A percentile compares a stretch with the other conserved stretches of the same genome.
Conservation (phyloP, 2,113 vertebrate genomes). For the Sinocyclocheilus anophthalmus region DNA sequence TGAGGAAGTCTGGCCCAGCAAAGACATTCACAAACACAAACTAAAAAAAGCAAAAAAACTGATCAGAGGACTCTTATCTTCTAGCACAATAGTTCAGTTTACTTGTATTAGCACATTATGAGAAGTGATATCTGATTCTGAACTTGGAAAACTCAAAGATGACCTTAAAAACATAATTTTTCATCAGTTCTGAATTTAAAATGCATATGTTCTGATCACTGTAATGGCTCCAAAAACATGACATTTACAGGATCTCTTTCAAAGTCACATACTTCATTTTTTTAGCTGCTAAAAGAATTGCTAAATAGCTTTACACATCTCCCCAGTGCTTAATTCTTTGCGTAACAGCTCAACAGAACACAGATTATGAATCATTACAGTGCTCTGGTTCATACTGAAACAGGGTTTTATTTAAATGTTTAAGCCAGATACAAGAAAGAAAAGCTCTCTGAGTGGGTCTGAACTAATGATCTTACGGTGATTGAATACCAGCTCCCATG, state of each 20-base stretch:
- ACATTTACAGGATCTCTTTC: neutral
- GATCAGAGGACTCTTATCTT: neutral
- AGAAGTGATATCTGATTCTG: neutral
- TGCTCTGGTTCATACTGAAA: conserved; percentile 62
- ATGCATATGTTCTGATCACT: neutral
- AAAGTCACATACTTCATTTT: neutral
- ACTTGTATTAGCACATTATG: neutral
- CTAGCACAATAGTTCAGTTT: neutral
- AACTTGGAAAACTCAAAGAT: neutral
- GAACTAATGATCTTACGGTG: conserved; percentile 7
- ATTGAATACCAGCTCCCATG: conserved; percentile 34
- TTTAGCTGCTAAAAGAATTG: neutral
- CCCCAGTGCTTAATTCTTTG: neutral
- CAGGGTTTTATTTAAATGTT: conserved; percentile 71
- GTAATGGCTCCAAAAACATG: neutral
- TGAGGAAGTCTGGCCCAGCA: neutral
- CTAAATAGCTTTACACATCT: neutral
- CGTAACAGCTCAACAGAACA: conserved; percentile 18
- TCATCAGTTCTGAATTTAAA: neutral
- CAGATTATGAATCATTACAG: conserved; percentile 54
- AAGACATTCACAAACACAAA: conserved; percentile 29
- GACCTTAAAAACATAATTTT: neutral
- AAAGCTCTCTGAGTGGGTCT: conserved; percentile 59
- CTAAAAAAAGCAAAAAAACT: conserved; percentile 2
- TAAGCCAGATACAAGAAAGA: conserved; percentile 67